Base-by-base conservation (phyloP, 2,797 vertebrate species). In the Salarias fasciatus region DNA sequence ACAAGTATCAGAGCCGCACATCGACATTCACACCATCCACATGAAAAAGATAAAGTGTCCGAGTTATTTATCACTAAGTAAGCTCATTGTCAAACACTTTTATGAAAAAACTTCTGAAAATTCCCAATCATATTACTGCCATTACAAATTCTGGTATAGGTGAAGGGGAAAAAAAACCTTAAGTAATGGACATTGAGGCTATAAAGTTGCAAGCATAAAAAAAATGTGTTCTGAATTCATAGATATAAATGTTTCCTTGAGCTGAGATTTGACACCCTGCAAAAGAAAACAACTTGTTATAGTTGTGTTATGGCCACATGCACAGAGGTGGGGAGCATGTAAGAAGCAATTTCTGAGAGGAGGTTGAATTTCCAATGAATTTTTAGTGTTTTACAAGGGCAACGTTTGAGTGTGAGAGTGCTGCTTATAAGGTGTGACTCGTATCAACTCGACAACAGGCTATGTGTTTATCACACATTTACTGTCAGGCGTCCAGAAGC, bases 391-490 rank as follows among this genome's bases (percentile, higher is more conserved):
- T 88, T 75, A 79, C 51, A 11, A 63, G 35, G 30, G 50, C 77
- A 86, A 83, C 77, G 71, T 79, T 72, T 51, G 5, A 29, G 59
- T 69, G 54, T 57, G 60, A 80, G 52, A 70, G 48, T 49, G 72
- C 60, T 78, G 72, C 58, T 61, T 71, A 43, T 65, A 58, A 71
- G 10, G 50, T 38, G 53, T 15, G 50, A 76, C 57, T 65, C 53
- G 69, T 65, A 79, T 77, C 69, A 86, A 66, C 63, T 44, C 59
- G 6, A 38, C 54, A 53, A 62, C 5, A 9, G 80, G 45, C 69
- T 62, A 29, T 46, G 52, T 64, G 61, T 86, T 86, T 83, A 81
- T 85, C 57, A 71, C 71, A 63, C 49, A 66, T 66, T 69, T 63
- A 75, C 63, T 80, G 76, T 78, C 69, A 58, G 72, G 52, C 3